Evolutionary conservation across 2,888 invertebrate species (phyloP), one percentile per base, ranked within the genome.

Genomic region (Mythimna vitellina): DNA sequence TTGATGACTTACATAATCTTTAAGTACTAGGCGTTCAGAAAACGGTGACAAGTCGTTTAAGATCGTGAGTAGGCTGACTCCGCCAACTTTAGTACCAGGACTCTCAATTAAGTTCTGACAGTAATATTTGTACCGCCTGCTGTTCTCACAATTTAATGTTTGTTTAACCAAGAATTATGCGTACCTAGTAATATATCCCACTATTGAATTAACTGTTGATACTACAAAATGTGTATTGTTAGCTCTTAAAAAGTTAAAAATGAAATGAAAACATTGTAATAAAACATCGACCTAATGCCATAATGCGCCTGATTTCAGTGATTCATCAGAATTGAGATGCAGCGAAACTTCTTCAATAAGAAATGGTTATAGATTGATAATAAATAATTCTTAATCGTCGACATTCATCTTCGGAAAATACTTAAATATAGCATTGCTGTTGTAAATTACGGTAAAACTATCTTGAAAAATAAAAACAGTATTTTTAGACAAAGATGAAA

Each of bases 11-110:
- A 80, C 64, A 65, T 70, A 77, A 81, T 29, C 20, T 56, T 14
- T 17, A 46, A 22, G 61, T 65, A 80, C 76, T 60, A 82, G 67
- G 70, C 60, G 57, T 53, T 14, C 69, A 78, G 56, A 74, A 29
- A 56, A 63, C 22, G 61, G 60, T 76, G 82, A 85, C 80, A 76
- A 88, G 90, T 84, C 78, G 83, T 86, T 73, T 62, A 73, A 86
- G 86, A 87, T 87, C 82, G 74, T 83, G 81, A 85, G 82, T 85
- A 84, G 80, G 82, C 73, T 77, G 74, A 57, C 78, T 61, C 63
- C 58, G 63, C 25, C 60, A 67, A 64, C 69, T 32, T 61, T n/a
- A 32, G 69, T 66, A 14, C n/a, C 32, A 72, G 63, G 75, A 68
- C 73, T 70, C 62, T 75, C 60, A 76, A 76, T 81, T 81, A 69